Evolutionary conservation across 2,797 vertebrate genomes (phyloP), one percentile per base, ranked within the genome.

Genomic region (Telmatherina bonti): DNA sequence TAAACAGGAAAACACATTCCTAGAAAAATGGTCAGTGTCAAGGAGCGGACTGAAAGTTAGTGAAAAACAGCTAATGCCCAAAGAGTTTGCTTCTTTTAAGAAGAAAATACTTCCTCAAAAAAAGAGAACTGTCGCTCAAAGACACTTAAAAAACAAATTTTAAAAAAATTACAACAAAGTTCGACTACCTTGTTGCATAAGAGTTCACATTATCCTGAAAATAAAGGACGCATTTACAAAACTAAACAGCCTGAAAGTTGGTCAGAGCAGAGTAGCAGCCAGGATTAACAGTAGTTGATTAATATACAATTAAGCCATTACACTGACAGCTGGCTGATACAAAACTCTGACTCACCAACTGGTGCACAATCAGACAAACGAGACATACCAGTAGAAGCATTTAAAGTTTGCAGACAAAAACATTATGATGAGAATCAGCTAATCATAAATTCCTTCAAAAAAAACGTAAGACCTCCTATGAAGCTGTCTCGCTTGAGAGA

Each of bases 391-490:
- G 11, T 6, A 10, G 18, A 18, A 24, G 22, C 36, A 38, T 52
- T 60, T 55, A 66, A 61, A 0, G 15, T 67, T 13, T 38, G 22
- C 52, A 26, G 41, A 56, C 7, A 36, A 24, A 62, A 61, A 38
- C 41, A 67, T 24, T 43, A 47, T 8, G 31, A 57, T 43, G 56
- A 53, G 26, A 12, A 62, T 67, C 72, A 26, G 29, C 51, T 47
- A 27, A 33, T 36, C 18, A 0, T 30, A 57, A 62, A 61, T 36
- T 20, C 22, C n/a, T 53, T 49, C 38, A 16, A 22, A 45, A 26
- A 41, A 51, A 27, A 13, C 22, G 0, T 26, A 41, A 22, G 61
- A 69, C 73, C 55, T 72, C 41, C 2, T 12, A 36, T n/a, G 10
- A 0, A 16, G 36, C 35, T 8, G 51, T 24, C 62, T 64, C 27